Conservation (phyloP, 2,797 vertebrate genomes). For the Smutsia temminckii region DNA sequence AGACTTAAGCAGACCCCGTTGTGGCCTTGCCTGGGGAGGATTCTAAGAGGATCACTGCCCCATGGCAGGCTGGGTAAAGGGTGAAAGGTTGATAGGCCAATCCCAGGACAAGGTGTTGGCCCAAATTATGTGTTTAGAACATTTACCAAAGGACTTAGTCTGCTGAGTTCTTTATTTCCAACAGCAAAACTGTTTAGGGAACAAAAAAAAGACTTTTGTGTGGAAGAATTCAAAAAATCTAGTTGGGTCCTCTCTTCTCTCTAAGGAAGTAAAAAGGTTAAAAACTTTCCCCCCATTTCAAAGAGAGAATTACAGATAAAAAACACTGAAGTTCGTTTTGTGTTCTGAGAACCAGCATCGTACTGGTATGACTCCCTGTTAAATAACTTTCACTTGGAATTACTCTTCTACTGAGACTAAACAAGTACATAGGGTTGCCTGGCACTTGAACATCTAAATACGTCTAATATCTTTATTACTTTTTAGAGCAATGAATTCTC, state of each 20-base stretch:
- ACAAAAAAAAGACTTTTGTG: slow-evolving; percentile 81
- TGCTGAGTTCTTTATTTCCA: slow-evolving; percentile 80
- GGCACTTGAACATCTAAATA: not conserved
- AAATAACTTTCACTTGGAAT: not conserved
- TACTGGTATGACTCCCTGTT: not conserved
- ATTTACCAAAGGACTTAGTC: slow-evolving; percentile 86
- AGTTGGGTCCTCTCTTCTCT: slow-evolving; percentile 55
- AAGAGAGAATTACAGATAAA: not conserved
- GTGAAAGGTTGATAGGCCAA: slow-evolving; percentile 87
- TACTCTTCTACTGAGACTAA: not conserved
- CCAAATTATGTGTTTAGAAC: slow-evolving; percentile 86
- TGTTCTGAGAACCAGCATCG: not conserved
- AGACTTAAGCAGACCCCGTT: slow-evolving; percentile 76
- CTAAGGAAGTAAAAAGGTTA: slow-evolving; percentile 74
- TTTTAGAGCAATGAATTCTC: slow-evolving; percentile 16
- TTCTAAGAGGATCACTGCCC: slow-evolving; percentile 81
- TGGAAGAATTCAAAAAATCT: slow-evolving; percentile 82
- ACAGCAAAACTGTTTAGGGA: slow-evolving; percentile 83
- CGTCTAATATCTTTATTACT: not conserved
- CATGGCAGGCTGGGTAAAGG: slow-evolving; percentile 71
- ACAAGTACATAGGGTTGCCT: not conserved
- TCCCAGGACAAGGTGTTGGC: slow-evolving; percentile 85
- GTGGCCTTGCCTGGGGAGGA: slow-evolving; percentile 71
- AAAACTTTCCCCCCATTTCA: not conserved
- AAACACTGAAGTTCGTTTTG: not conserved